phyloP scores from a whole-genome alignment of 2,888 invertebrate species.

The Scaptomyza flava region DNA sequence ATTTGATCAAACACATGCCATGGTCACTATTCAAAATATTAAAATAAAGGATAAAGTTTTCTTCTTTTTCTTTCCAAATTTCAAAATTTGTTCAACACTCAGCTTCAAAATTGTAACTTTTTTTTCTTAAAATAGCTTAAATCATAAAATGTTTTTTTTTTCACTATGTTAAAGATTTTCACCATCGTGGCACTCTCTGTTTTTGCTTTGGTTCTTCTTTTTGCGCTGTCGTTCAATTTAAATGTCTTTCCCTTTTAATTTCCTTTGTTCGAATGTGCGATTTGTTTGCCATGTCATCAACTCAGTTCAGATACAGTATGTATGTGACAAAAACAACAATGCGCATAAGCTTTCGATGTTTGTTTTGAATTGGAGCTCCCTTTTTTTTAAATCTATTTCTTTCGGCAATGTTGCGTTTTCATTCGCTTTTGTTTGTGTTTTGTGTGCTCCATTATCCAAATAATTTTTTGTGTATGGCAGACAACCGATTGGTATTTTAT shows the following conservation, averaged over 20 bases:
- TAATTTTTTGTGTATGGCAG: slow-evolving; percentile 52
- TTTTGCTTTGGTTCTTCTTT: not conserved
- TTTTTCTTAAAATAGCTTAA: too few relatives aligned
- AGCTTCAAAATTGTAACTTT: too few relatives aligned
- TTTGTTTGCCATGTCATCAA: slow-evolving; percentile 74
- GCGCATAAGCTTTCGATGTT: slow-evolving; percentile 38
- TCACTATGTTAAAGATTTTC: not conserved
- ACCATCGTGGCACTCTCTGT: slow-evolving; percentile 34
- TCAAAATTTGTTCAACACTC: too few relatives aligned
- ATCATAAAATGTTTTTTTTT: too few relatives aligned
- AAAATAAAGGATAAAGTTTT: too few relatives aligned
- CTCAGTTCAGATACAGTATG: slow-evolving; percentile 35
- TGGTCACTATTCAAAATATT: too few relatives aligned
- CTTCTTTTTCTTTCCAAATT: too few relatives aligned
- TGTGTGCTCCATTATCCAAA: slow-evolving; percentile 46
- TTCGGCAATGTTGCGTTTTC: slow-evolving; percentile 4
- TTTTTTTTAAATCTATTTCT: not conserved
- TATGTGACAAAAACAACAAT: slow-evolving; percentile 22
- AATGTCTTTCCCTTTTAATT: slow-evolving; percentile 73
- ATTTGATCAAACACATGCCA: too few relatives aligned
- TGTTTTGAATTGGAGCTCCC: slow-evolving; percentile 17
- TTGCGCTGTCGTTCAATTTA: slow-evolving; percentile 41
- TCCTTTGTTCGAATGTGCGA: slow-evolving; percentile 81
- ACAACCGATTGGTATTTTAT: slow-evolving; percentile 61
- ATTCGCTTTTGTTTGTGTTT: slow-evolving; percentile 11